Evolutionary conservation across 2,797 vertebrate genomes (phyloP), one percentile per base, ranked within the genome.

Genomic region (Leptodactylus fallax): DNA sequence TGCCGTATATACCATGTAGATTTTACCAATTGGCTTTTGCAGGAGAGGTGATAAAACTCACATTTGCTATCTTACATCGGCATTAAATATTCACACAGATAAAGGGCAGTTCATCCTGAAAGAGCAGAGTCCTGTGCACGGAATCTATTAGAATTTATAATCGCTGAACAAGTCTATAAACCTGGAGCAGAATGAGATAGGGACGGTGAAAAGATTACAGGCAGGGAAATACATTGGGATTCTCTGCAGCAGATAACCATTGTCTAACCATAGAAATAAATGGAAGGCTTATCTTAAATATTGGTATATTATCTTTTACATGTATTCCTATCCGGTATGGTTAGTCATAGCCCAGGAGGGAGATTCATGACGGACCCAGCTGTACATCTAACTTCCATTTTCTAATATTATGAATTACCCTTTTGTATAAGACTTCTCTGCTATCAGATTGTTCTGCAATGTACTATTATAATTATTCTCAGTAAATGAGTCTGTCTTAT

Each of bases 211-310:
- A 67, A 69, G 81, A 78, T 79, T 83, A 71, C 49, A 25, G 23
- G 51, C 60, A 56, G 23, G 56, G 80, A 69, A 77, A 87, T 65
- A 77, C 49, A 87, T 36, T 74, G 16, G 67, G 74, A 72, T 87
- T 74, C 13, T 27, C 51, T 72, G 45, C 47, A 53, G 63, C 25
- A 65, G 79, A 67, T 72, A 81, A 51, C 79, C 49, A 76, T 87
- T 83, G 79, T 87, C 71, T 65, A 83, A 83, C 79, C 45, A 55
- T 49, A 60, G 69, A 82, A 87, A 77, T 83, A 83, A 87, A 83
- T 87, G 71, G 80, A 87, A 81, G 63, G 25, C 71, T 87, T 87
- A 83, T 87, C 86, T 82, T 51, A 53, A 87, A 87, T 74, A 13
- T 60, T 21, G 36, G n/a, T 58, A 36, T 63, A 81, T 87, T 58